Percentiles rank a stretch among this genome's conserved stretches.
phyloP scores from a whole-genome alignment of 1,140 invertebrate species.

The Macrosteles quadrilineatus region DNA sequence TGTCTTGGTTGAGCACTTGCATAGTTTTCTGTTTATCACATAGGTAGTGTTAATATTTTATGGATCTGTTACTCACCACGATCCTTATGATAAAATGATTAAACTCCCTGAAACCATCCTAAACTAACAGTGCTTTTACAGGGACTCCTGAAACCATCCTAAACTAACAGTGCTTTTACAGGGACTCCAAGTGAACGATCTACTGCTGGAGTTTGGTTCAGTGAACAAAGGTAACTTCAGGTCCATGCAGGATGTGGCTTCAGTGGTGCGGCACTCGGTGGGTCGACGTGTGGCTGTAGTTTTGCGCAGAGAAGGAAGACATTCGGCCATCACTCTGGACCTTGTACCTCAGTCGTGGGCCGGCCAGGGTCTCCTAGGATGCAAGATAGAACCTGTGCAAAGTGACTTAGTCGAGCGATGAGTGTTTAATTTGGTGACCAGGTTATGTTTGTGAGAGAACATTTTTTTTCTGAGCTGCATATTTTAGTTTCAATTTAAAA shows the following conservation, averaged over 20 bases:
- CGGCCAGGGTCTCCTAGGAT: slow-evolving; percentile 75
- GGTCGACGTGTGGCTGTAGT: slow-evolving; percentile 62
- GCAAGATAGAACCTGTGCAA: slow-evolving; percentile 60
- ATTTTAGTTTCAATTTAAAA: not conserved
- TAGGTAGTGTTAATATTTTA: too few relatives aligned
- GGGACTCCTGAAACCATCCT: too few relatives aligned
- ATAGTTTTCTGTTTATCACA: too few relatives aligned
- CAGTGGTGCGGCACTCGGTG: slow-evolving; percentile 73
- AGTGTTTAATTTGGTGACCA: slow-evolving; percentile 18
- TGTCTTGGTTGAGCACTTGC: too few relatives aligned
- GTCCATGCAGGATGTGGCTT: slow-evolving; percentile 64
- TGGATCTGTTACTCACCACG: too few relatives aligned
- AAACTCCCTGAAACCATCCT: too few relatives aligned
- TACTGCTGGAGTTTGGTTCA: slow-evolving; percentile 82
- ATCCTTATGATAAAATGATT: too few relatives aligned
- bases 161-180: too few relatives aligned
- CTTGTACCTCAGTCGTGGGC: slow-evolving; percentile 71
- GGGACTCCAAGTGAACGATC: slow-evolving; percentile 76
- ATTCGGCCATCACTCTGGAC: slow-evolving; percentile 53
- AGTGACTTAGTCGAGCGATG: slow-evolving; percentile 57
- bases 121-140: too few relatives aligned
- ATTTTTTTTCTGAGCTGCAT: not conserved
- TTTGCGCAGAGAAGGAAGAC: slow-evolving; percentile 56
- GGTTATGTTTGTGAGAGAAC: not conserved
- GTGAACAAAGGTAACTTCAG: slow-evolving; percentile 73